Base-by-base conservation (phyloP, 1,140 invertebrate genomes). In the Colletes gigas region DNA sequence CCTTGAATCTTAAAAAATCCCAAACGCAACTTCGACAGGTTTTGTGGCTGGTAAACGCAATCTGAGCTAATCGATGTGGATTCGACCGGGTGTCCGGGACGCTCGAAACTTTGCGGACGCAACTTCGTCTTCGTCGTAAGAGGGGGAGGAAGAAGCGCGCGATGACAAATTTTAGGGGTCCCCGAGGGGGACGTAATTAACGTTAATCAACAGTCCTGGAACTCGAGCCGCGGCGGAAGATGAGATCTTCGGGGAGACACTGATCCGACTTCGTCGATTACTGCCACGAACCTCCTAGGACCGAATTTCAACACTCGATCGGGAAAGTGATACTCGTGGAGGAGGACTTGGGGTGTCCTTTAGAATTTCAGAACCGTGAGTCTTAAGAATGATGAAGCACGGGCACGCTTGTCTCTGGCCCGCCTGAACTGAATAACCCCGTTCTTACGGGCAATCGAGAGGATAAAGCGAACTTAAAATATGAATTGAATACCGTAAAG, bases 181-280 rank as follows among this genome's bases (percentile, higher is more conserved):
- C 41, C 15, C 19, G 14, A 4, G 41, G 55, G 17, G 60, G 70
- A 10, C 21, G 70, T 72, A 72, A 72, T 72, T 72, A 72, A 76
- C 73, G 73, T 76, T 76, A 57, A 76, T 66, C 73, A 67, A 76
- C 73, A 44, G 52, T 67, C 57, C 21, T 8, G 59, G 10, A 39
- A 41, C 4, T 65, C 30, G 21, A 41, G 50, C 30, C 14, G 30
- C 14, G 17, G 5, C 8, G 15, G 30, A 30, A 19, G 30, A 66
- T 17, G 72, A 39, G 59, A 54, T n/a, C 8, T 10, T 52, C 14
- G 39, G 39, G 10, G 21, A 30, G n/a, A 59, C 60, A 39, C 47
- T 60, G 39, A 21, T 72, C 41, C 19, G 59, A 47, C 41, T 72
- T 72, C 55, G 59, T 59, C 55, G 59, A 72, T 72, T 60, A 72